Conservation (phyloP, 2,113 vertebrate genomes). For the Todiramphus saurophagus region DNA sequence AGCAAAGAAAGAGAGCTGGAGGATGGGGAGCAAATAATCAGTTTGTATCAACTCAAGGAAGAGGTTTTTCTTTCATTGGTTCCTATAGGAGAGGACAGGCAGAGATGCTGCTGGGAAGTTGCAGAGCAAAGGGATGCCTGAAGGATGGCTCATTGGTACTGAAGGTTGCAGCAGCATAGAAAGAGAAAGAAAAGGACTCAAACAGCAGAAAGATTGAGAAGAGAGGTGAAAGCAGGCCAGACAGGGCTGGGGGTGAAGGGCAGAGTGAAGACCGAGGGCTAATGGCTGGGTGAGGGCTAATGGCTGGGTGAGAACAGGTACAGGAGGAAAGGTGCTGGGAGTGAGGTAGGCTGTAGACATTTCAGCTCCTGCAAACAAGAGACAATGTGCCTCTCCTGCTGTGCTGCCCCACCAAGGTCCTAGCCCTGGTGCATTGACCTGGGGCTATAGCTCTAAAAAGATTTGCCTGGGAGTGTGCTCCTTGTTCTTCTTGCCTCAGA, state of each 20-base stretch:
- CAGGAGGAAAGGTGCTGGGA: background rate
- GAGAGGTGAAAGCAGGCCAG: background rate
- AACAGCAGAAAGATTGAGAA: background rate
- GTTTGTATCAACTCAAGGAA: background rate
- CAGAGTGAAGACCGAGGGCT: background rate
- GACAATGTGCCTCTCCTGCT: background rate
- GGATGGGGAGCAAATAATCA: background rate
- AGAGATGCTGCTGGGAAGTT: background rate
- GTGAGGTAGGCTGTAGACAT: background rate
- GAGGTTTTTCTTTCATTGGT: background rate
- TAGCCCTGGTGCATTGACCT: background rate
- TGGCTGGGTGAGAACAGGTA: background rate
- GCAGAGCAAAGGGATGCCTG: background rate
- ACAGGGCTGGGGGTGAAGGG: background rate
- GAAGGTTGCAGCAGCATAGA: background rate
- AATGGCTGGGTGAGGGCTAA: too few species aligned
- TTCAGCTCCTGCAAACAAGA: background rate
- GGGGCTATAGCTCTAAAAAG: background rate
- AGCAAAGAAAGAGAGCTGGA: background rate
- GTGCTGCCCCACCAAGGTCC: background rate
- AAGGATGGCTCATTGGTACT: background rate
- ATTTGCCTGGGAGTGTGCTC: background rate
- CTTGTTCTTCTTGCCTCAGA: background rate
- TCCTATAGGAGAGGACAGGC: background rate
- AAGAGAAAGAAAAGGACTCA: background rate